Evolutionary conservation across 2,797 vertebrate genomes (phyloP), one percentile per base, ranked within the genome.

Genomic region (Argya squamiceps): DNA sequence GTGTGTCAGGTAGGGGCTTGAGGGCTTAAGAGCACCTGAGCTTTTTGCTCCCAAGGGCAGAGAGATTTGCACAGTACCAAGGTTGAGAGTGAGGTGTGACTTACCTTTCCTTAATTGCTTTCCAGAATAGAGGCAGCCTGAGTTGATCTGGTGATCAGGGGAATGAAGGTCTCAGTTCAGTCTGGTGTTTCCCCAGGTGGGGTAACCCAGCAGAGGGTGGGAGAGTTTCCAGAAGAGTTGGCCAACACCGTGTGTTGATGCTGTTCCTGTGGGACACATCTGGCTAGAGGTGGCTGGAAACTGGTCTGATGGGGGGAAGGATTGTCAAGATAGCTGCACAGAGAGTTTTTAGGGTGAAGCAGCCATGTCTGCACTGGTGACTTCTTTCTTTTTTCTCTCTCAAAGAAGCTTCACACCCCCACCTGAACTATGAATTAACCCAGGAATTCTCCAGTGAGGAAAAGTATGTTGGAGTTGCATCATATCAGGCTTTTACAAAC

Each of bases 211-310:
- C 52, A 27, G 37, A 10, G 47, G 13, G 26, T n/a, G 73, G 1
- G 11, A 9, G 64, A 53, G 34, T 27, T 39, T 27, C 14, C 7
- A 20, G 70, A 73, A 36, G 58, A 73, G 43, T 50, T 60, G 30
- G n/a, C 60, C 68, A 50, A 24, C 30, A 3, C 0, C 2, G 16
- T 34, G 56, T 71, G 34, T 24, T 58, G 65, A 17, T 0, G 0
- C 9, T 60, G 1, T 55, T 67, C 13, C 19, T 27, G 37, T 47
- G 73, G 76, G 69, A 68, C 27, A 9, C 12, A 34, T 21, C 52
- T 43, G 65, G 32, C 13, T 36, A 15, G 44, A 78, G 47, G 30
- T 52, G 59, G 24, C 91, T 92, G 76, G 43, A 52, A 73, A 21
- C 37, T 17, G 8, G 29, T 27, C 34, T 58, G 68, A 15, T 18